These are phyloP conservation scores for Hylia prasina DNA, from an alignment of 2,113 vertebrate genomes.

Conservation along the genomic window DNA sequence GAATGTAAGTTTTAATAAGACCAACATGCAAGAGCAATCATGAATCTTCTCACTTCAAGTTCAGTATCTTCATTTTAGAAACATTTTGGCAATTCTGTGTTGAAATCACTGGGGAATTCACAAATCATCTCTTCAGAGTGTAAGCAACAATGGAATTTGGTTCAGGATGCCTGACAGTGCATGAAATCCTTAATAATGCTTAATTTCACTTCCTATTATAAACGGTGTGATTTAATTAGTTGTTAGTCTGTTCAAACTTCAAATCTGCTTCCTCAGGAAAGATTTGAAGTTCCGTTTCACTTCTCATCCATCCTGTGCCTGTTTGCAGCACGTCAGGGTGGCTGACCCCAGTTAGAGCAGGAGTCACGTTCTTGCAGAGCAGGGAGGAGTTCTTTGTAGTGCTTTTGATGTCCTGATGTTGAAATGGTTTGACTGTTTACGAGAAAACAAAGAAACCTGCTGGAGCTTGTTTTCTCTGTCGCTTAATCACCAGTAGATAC, in stretches of 20 bases:
- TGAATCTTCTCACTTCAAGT: not conserved
- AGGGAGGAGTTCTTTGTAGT: not conserved
- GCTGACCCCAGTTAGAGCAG: not conserved
- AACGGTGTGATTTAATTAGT: not conserved
- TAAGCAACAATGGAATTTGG: slow-evolving; percentile 4
- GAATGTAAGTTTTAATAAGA: slow-evolving; percentile 86
- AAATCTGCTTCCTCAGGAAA: not conserved
- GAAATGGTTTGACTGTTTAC: not conserved
- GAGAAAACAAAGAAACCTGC: not conserved
- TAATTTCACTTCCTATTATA: slow-evolving; percentile 33
- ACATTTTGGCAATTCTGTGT: not conserved
- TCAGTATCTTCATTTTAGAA: slow-evolving; percentile 6
- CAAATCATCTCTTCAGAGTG: slow-evolving; percentile 1
- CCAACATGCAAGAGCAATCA: not conserved
- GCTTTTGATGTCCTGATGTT: not conserved
- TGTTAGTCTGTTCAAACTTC: not conserved
- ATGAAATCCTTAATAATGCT: slow-evolving; percentile 31
- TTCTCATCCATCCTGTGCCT: not conserved
- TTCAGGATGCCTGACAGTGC: not conserved
- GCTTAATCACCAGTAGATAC: not conserved
- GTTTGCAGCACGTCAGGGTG: not conserved
- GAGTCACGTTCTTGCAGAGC: not conserved
- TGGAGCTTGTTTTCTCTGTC: not conserved
- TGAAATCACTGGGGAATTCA: not conserved
- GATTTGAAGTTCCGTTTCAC: not conserved